Percentiles rank a stretch among this genome's conserved stretches.
These are phyloP conservation scores for Lipophrys pholis DNA, from an alignment of 2,113 vertebrate species.

Conservation along the genomic window DNA sequence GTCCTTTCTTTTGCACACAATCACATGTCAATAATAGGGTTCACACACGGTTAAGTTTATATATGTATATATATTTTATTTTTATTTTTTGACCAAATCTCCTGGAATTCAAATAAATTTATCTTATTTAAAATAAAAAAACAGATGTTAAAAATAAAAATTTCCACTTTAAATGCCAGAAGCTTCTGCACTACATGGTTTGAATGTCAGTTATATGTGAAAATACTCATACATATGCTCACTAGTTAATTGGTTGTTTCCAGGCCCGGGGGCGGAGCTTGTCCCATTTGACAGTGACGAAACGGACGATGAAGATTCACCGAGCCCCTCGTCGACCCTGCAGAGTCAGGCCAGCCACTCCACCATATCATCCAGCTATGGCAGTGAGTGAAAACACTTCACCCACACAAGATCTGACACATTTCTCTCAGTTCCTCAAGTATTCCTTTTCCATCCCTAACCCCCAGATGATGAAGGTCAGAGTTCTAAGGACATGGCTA, in stretches of 20 bases:
- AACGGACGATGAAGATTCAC: slow-evolving; percentile 95
- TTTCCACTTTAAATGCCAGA: too few species aligned
- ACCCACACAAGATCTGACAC: not conserved
- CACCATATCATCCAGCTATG: slow-evolving; percentile 96
- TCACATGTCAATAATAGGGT: too few species aligned
- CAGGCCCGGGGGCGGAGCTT: slow-evolving; percentile 84
- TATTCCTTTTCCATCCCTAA: not conserved
- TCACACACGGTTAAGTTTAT: too few species aligned
- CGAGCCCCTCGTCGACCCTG: slow-evolving; percentile 95
- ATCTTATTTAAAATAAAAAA: too few species aligned
- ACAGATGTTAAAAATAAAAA: too few species aligned
- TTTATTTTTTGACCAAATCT: too few species aligned
- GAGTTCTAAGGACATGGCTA: slow-evolving; percentile 90
- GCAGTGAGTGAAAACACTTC: slow-evolving; percentile 86
- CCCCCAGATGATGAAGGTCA: slow-evolving; percentile 90
- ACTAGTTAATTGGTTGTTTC: not conserved
- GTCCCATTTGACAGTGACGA: slow-evolving; percentile 97
- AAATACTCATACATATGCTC: not conserved
- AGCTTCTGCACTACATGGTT: not conserved
- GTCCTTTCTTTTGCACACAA: too few species aligned
- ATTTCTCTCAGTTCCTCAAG: not conserved
- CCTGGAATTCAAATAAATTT: too few species aligned
- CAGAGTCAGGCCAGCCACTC: slow-evolving; percentile 98
- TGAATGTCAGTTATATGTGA: not conserved
- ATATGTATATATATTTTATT: too few species aligned